A percentile compares a stretch with the other conserved stretches of the same genome.
Evolutionary conservation across 1,140 invertebrate genomes (phyloP).

Genomic region (Ephestia elutella): DNA sequence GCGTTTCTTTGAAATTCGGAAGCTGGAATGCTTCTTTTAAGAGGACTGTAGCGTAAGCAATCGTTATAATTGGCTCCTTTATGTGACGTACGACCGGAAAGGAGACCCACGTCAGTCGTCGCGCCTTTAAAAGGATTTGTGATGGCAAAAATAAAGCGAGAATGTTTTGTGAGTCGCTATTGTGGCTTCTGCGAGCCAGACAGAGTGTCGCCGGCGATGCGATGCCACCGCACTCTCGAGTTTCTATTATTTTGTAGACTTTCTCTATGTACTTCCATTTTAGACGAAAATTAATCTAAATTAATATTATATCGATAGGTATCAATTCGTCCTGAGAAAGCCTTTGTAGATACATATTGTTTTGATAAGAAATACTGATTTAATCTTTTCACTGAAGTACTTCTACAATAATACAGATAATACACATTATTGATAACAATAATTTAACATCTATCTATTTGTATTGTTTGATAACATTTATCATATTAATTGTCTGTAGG

Average conservation of each 20-base stretch:
- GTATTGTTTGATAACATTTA: conserved; percentile 69
- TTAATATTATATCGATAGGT: too few relatives aligned
- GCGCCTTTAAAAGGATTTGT: conserved; percentile 59
- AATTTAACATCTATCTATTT: conserved; percentile 64
- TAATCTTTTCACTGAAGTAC: conserved; percentile 62
- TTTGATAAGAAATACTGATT: conserved; percentile 64
- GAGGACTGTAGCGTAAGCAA: conserved; percentile 37
- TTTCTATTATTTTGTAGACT: too few relatives aligned
- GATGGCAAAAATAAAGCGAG: conserved; percentile 39
- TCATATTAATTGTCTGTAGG: conserved; percentile 55
- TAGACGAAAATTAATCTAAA: too few relatives aligned
- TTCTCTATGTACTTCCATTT: too few relatives aligned
- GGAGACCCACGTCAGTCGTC: conserved; percentile 53
- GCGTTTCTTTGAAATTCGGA: conserved; percentile 66
- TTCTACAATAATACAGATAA: conserved; percentile 68
- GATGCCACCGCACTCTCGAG: too few relatives aligned
- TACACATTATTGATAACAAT: conserved; percentile 66
- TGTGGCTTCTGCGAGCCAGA: conserved; percentile 38
- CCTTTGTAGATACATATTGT: conserved; percentile 41
- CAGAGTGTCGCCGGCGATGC: conserved; percentile 44
- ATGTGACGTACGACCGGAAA: conserved; percentile 53
- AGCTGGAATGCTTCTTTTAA: conserved; percentile 43
- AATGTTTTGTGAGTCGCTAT: conserved; percentile 28
- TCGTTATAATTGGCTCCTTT: conserved; percentile 66
- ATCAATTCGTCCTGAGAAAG: conserved; percentile 25